Conservation (phyloP, 2,888 invertebrate species). For the Leptinotarsa juncta region DNA sequence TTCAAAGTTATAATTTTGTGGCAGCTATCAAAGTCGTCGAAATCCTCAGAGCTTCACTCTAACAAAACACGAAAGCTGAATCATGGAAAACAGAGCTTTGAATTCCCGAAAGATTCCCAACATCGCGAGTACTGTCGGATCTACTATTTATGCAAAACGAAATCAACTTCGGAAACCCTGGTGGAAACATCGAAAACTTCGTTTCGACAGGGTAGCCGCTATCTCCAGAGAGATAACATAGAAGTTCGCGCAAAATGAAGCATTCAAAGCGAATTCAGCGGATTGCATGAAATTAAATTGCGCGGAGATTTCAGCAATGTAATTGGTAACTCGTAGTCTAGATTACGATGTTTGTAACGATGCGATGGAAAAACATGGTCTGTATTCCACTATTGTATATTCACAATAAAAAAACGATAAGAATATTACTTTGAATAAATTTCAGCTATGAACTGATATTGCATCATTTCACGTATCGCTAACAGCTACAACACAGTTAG, state of each 20-base stretch:
- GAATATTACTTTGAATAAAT: neutral
- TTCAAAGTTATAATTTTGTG: no score
- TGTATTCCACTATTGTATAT: neutral
- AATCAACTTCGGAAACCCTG: neutral
- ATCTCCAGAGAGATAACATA: constrained; percentile 10
- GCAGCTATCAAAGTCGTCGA: no score
- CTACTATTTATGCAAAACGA: neutral
- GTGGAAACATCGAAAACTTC: neutral
- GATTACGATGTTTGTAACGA: neutral
- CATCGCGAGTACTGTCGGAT: no score
- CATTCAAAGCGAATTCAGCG: constrained; percentile 4
- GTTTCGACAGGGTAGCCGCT: neutral
- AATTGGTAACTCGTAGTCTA: neutral
- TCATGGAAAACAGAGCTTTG: no score
- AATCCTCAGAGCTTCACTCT: no score
- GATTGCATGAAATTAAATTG: constrained; percentile 2
- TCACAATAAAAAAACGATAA: neutral
- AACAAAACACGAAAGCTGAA: no score
- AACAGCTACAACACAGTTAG: no score
- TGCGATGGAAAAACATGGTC: neutral
- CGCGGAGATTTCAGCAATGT: neutral
- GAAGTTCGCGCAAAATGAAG: neutral
- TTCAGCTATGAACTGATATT: neutral
- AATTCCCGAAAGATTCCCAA: no score
- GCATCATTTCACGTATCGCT: no score